Evolutionary conservation across 2,113 vertebrate species (phyloP).

Genomic region (Numida meleagris): DNA sequence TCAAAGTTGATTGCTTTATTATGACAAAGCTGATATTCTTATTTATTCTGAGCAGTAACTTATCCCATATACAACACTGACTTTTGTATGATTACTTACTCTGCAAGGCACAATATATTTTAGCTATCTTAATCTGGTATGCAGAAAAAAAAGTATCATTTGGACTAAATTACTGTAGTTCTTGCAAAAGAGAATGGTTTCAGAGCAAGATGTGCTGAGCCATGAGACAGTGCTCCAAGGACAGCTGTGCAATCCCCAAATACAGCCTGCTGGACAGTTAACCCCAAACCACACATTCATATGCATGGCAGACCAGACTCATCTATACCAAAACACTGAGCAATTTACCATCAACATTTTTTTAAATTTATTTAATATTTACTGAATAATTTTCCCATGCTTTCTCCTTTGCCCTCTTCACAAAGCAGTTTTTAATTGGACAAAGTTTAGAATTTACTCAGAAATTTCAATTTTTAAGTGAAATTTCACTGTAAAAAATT

Average conservation of each 20-base stretch:
- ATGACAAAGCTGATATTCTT: background rate
- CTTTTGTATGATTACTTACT: background rate
- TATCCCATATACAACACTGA: background rate
- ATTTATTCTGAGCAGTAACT: background rate
- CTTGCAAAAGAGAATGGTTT: background rate
- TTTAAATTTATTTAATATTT: background rate
- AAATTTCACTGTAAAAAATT: background rate
- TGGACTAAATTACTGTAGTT: background rate
- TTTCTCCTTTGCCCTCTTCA: background rate
- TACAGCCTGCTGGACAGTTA: background rate
- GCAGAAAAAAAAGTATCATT: background rate
- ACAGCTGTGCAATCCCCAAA: background rate
- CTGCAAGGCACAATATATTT: background rate
- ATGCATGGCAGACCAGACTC: background rate
- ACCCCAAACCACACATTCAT: rapidly evolving
- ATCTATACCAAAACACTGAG: background rate
- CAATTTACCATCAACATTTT: background rate
- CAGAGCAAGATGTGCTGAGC: background rate
- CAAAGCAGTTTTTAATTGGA: background rate
- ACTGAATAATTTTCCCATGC: background rate
- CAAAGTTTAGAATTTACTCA: background rate
- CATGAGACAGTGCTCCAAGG: background rate
- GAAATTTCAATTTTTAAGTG: background rate
- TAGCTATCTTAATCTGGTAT: background rate
- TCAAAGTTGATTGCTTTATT: background rate